A percentile compares a stretch with the other conserved stretches of the same genome.
These are phyloP conservation scores for Notothenia coriiceps DNA, from an alignment of 2,113 vertebrate genomes.

Conservation along the genomic window DNA sequence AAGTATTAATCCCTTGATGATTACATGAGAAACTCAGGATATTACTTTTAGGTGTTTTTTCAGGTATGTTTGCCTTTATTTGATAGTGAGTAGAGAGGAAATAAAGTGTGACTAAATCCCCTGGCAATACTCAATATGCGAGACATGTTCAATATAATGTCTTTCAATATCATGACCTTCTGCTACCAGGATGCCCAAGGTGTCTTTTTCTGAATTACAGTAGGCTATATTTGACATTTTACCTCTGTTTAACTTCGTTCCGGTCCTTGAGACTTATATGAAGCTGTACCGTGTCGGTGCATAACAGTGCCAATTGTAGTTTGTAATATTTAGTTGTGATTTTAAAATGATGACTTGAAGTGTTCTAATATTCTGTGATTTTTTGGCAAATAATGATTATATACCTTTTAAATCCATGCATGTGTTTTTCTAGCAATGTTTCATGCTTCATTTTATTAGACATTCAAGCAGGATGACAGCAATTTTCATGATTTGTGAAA, in stretches of 20 bases:
- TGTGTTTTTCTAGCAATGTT: constrained; percentile 9
- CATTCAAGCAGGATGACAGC: neutral
- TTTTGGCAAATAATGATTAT: constrained; percentile 4
- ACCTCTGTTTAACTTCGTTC: neutral
- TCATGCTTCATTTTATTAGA: neutral
- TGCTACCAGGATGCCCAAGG: neutral
- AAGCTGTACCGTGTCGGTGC: neutral
- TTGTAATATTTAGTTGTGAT: constrained; percentile 1
- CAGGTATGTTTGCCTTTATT: neutral
- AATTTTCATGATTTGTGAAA: neutral
- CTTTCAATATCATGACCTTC: no score
- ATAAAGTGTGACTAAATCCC: neutral
- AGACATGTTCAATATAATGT: no score
- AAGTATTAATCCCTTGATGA: neutral
- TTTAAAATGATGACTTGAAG: constrained; percentile 2
- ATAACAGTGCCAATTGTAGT: constrained; percentile 19
- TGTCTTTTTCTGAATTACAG: neutral
- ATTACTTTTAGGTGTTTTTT: neutral
- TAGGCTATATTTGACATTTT: neutral
- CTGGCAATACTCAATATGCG: neutral
- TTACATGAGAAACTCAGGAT: neutral
- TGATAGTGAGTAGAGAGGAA: neutral
- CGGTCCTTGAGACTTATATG: neutral
- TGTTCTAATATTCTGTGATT: constrained; percentile 1
- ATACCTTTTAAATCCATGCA: neutral